Conservation (phyloP, 2,888 invertebrate genomes). For the Globia sparganii region DNA sequence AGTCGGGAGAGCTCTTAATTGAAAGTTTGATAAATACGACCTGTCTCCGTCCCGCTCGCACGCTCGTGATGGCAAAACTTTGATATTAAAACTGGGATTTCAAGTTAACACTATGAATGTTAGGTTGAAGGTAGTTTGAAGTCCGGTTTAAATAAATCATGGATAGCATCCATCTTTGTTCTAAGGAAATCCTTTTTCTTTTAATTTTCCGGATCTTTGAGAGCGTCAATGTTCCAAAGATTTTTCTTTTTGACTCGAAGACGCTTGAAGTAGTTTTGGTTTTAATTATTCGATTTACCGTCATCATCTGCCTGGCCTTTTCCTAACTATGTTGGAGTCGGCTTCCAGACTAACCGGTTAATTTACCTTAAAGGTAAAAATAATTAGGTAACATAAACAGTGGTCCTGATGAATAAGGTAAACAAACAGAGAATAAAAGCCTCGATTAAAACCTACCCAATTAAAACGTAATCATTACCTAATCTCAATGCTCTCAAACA, state of each 20-base stretch:
- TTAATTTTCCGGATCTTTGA: neutral
- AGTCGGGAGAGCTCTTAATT: slow-evolving; percentile 82
- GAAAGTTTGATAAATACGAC: slow-evolving; percentile 84
- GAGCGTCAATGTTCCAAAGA: neutral
- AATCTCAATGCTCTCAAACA: slow-evolving; percentile 38
- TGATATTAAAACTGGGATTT: slow-evolving; percentile 72
- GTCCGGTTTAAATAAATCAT: slow-evolving; percentile 48
- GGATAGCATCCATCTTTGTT: neutral
- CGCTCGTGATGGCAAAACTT: slow-evolving; percentile 64
- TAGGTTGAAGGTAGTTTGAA: slow-evolving; percentile 16
- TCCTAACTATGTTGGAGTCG: no score
- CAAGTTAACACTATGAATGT: slow-evolving; percentile 65
- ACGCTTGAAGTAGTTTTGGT: neutral
- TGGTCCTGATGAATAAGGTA: neutral
- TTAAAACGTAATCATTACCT: slow-evolving; percentile 13
- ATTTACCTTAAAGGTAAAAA: neutral
- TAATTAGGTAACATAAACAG: neutral
- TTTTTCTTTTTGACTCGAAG: neutral
- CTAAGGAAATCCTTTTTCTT: neutral
- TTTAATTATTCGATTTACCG: neutral
- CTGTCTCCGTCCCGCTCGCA: slow-evolving; percentile 60
- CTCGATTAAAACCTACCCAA: neutral
- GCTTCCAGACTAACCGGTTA: neutral
- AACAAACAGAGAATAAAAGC: neutral
- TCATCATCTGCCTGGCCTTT: neutral